These are phyloP conservation scores for Bufo gargarizans DNA, from an alignment of 2,113 vertebrate species.

Conservation along the genomic window DNA sequence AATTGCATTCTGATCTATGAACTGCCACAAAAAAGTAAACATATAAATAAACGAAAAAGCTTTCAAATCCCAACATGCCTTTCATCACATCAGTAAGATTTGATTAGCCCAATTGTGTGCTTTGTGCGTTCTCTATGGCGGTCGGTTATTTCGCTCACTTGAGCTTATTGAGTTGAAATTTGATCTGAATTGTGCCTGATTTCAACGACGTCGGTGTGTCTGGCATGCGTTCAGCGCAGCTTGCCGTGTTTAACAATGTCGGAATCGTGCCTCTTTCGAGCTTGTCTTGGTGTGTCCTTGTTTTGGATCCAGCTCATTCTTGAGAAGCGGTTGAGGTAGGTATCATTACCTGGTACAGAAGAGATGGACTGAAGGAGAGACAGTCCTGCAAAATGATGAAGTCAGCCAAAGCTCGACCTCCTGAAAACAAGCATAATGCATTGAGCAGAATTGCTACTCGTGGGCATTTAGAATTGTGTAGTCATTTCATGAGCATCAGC, in stretches of 20 bases:
- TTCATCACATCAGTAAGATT: constrained; percentile 23
- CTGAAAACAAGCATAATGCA: neutral
- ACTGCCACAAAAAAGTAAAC: constrained; percentile 23
- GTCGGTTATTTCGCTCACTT: constrained; percentile 29
- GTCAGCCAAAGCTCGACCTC: neutral
- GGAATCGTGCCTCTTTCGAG: neutral
- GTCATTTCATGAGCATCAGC: neutral
- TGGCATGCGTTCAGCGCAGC: constrained; percentile 11
- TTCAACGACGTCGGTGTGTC: neutral
- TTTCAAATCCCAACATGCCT: constrained; percentile 27
- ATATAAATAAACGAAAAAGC: constrained; percentile 35
- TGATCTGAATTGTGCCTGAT: constrained; percentile 35
- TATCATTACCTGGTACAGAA: neutral
- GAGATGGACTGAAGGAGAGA: neutral
- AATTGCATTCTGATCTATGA: constrained; percentile 16
- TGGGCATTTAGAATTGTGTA: neutral
- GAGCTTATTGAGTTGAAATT: constrained; percentile 43
- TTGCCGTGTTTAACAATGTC: constrained; percentile 31
- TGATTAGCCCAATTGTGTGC: constrained; percentile 35
- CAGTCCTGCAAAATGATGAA: neutral
- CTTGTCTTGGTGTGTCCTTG: neutral
- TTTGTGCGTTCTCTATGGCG: neutral
- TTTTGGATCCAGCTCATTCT: constrained; percentile 9
- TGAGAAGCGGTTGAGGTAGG: neutral
- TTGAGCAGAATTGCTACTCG: neutral